Evolutionary conservation across 2,113 vertebrate genomes (phyloP).

Genomic region (Hippocampus mohnikei): DNA sequence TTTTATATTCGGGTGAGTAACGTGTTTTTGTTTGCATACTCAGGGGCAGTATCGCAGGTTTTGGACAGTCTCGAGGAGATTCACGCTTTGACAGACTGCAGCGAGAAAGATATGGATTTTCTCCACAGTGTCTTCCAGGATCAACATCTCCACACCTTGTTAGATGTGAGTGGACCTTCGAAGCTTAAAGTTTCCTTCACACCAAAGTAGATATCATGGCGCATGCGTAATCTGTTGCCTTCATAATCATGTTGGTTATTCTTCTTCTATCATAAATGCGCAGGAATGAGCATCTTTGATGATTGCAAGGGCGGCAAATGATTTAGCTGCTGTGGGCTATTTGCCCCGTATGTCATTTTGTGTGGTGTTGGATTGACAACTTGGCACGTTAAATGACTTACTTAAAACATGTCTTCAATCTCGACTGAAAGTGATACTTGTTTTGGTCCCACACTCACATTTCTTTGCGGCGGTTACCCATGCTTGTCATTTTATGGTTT

Average conservation of each 20-base stretch:
- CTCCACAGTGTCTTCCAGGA: constrained; percentile 99
- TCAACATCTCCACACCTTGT: constrained; percentile 94
- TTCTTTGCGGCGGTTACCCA: not conserved
- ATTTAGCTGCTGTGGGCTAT: not conserved
- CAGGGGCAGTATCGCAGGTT: constrained; percentile 96
- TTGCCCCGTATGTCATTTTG: not conserved
- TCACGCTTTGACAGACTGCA: constrained; percentile 97
- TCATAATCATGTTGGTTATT: not conserved
- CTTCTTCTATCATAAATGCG: not conserved
- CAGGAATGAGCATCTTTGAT: not conserved
- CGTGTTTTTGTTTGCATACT: not conserved
- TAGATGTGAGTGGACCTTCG: constrained; percentile 83
- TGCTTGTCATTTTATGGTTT: not conserved
- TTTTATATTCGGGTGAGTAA: constrained; percentile 5
- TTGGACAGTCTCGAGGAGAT: constrained; percentile 98
- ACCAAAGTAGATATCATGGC: not conserved
- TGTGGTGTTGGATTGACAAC: no score
- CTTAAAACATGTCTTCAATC: no score
- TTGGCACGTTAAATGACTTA: no score
- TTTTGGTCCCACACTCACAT: not conserved
- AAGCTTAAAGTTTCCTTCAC: not conserved
- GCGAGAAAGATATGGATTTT: constrained; percentile 98
- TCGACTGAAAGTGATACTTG: not conserved
- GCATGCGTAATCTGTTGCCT: not conserved
- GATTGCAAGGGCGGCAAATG: not conserved